Evolutionary conservation across 2,113 vertebrate genomes (phyloP), one percentile per base, ranked within the genome.

Genomic region (Myrmecobius fasciatus): DNA sequence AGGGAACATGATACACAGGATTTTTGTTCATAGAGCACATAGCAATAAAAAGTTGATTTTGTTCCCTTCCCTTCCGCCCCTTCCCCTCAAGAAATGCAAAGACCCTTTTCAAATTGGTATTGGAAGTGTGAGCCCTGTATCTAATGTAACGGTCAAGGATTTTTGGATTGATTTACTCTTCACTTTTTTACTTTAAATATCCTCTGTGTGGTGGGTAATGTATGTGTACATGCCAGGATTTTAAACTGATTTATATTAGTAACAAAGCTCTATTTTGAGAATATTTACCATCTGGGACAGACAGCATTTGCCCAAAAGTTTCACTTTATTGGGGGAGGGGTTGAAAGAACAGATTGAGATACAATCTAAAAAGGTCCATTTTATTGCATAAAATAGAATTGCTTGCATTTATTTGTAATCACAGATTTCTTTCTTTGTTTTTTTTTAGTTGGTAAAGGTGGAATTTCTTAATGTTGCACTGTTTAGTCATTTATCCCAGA

Each of bases 41-140:
- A 98, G 98, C 98, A 98, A 98, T 98, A 98, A 98, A 98, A 96
- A 96, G 94, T 25, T 31, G 46, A 51, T 90, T 90, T n/a, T 92
- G 48, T 20, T 49, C 25, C 36, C 28, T 47, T 88, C 36, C 46
- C 25, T 17, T 24, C 24, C 10, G 26, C 31, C 5, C 3, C 0
- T 36, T 6, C 0, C 10, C 22, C 36, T 7, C 25, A 48, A 1
- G 20, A 83, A 83, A 83, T 83, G n/a, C 51, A 51, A 53, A 17
- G 83, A 67, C 91, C 75, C 28, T 28, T 20, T 43, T 14, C 8
- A 90, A 31, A 31, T 89, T 31, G 89, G 93, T 88, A 26, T 92
- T 3, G 88, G 17, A 96, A 90, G 89, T 94, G 52, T 11, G 0
- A 46, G 51, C 60, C 14, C 53, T 67, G 89, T 96, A 75, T n/a